These are phyloP conservation scores for Lasius platythorax DNA, from an alignment of 2,888 invertebrate species.

Conservation along the genomic window DNA sequence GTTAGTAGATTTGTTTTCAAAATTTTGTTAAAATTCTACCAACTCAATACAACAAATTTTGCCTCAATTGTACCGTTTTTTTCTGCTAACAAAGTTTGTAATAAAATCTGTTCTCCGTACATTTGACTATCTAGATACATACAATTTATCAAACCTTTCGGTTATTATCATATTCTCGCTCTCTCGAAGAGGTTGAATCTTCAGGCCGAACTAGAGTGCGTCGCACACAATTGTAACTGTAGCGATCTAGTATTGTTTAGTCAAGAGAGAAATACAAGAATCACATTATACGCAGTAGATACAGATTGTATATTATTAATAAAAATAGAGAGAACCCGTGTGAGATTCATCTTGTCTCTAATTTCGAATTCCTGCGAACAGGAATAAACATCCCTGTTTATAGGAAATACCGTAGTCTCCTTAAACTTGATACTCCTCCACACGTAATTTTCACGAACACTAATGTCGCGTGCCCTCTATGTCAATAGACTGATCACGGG, in stretches of 20 bases:
- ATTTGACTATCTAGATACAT: neutral
- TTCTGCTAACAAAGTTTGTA: neutral
- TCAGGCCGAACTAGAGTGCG: neutral
- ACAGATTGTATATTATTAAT: conserved; percentile 16
- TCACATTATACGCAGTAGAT: conserved; percentile 10
- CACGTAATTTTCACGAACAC: neutral
- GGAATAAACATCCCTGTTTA: neutral
- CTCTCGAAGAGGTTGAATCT: neutral
- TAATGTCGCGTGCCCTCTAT: too few relatives aligned
- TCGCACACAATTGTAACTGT: neutral
- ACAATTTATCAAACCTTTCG: neutral
- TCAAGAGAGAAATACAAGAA: neutral
- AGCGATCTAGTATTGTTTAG: conserved; percentile 9
- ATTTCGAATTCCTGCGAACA: neutral
- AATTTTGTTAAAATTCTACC: neutral
- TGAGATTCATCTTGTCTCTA: neutral
- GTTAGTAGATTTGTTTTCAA: neutral
- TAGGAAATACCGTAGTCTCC: neutral
- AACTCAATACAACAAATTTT: neutral
- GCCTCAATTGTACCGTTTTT: neutral
- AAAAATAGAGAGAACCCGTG: conserved; percentile 22
- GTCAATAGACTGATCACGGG: too few relatives aligned
- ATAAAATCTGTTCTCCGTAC: neutral
- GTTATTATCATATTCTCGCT: neutral
- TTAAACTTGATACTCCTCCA: neutral